Percentiles rank a stretch among this genome's conserved stretches.
Conservation (phyloP, 1,140 invertebrate genomes). For the Polypedilum pembai region DNA sequence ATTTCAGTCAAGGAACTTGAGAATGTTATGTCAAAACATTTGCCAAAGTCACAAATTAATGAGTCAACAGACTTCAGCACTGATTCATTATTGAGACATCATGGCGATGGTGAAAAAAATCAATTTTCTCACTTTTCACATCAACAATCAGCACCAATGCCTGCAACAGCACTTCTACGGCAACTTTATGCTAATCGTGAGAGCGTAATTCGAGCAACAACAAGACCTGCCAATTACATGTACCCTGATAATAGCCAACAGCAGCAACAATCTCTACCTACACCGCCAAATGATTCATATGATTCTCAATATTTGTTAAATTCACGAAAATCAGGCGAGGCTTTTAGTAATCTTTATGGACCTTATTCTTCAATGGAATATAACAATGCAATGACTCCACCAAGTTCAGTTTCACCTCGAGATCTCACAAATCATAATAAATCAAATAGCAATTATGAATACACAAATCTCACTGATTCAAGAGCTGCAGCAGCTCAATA, state of each 20-base stretch:
- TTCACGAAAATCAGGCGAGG: conserved; percentile 48
- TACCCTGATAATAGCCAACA: conserved; percentile 48
- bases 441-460: conserved; percentile 49
- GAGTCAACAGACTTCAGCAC: conserved; percentile 73
- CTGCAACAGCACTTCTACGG: conserved; percentile 77
- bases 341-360: conserved; percentile 53
- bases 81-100: conserved; percentile 64
- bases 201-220: conserved; percentile 78
- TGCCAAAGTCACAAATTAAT: conserved; percentile 58
- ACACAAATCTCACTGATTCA: conserved; percentile 36
- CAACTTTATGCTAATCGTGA: conserved; percentile 89
- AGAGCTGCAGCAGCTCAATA: conserved; percentile 45
- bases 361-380: conserved; percentile 66
- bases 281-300: conserved; percentile 74
- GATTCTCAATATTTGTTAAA: conserved; percentile 64
- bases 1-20: conserved; percentile 85
- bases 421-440: conserved; percentile 53
- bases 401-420: conserved; percentile 85
- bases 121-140: conserved; percentile 58
- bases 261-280: conserved; percentile 70
- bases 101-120: conserved; percentile 45
- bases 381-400: conserved; percentile 89
- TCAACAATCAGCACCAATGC: conserved; percentile 54
- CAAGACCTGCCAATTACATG: conserved; percentile 41
- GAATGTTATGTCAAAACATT: conserved; percentile 92